A percentile compares a stretch with the other conserved stretches of the same genome.
Conservation (phyloP, 2,888 invertebrate species). For the Ischnura elegans region DNA sequence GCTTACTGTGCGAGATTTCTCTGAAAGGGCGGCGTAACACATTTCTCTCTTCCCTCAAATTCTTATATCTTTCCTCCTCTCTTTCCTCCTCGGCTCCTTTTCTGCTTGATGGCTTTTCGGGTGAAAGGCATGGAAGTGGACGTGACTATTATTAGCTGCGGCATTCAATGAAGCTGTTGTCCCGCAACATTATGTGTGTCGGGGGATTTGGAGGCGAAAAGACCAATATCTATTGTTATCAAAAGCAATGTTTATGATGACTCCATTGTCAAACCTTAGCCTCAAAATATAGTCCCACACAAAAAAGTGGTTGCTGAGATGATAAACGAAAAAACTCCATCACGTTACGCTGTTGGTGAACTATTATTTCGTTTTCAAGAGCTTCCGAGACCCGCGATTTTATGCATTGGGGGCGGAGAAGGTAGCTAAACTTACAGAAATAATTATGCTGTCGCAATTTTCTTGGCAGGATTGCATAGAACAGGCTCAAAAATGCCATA, state of each 20-base stretch:
- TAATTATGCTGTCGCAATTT: not conserved
- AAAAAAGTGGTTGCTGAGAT: not conserved
- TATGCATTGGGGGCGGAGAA: not conserved
- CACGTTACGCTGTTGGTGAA: not conserved
- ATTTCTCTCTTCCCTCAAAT: not conserved
- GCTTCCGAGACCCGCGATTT: not conserved
- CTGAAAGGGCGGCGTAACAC: slow-evolving; percentile 13
- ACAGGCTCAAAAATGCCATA: too few relatives aligned
- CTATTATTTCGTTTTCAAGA: not conserved
- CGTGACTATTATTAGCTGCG: slow-evolving; percentile 17
- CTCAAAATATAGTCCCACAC: not conserved
- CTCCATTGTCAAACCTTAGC: slow-evolving; percentile 1
- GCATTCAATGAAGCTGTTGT: slow-evolving; percentile 26
- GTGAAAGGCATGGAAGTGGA: slow-evolving; percentile 26
- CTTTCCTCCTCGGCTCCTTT: not conserved
- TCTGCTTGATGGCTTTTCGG: slow-evolving; percentile 35
- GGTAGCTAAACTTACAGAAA: not conserved
- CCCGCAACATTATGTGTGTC: not conserved
- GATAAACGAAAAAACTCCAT: not conserved
- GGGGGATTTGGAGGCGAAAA: not conserved
- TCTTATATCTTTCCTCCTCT: not conserved
- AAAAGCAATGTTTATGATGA: slow-evolving; percentile 31
- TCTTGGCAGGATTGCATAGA: not conserved
- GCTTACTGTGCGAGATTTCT: slow-evolving; percentile 82
- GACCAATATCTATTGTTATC: slow-evolving; percentile 29